Evolutionary conservation across 2,888 invertebrate genomes (phyloP).

Genomic region (Monoplex corrugatus): DNA sequence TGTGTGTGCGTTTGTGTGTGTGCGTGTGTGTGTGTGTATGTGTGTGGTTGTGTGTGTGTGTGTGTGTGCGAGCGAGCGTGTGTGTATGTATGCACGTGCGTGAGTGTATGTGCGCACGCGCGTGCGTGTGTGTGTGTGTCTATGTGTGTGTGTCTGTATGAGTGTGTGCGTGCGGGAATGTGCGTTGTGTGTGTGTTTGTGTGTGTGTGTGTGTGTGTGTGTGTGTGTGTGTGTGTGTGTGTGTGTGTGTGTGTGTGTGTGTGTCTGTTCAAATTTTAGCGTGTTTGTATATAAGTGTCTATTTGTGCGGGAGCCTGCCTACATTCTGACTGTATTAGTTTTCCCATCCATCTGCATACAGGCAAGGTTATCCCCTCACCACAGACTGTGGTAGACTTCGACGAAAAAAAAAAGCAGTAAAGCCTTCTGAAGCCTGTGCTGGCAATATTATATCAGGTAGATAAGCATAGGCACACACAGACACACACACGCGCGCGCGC

Average conservation of each 20-base stretch:
- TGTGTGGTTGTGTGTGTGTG: not conserved
- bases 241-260: not conserved
- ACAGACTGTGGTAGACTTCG: too few relatives aligned
- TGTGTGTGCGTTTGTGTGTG: not conserved
- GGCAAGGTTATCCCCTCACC: too few relatives aligned
- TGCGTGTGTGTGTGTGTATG: not conserved
- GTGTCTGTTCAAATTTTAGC: not conserved
- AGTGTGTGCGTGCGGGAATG: not conserved
- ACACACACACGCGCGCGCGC: not conserved
- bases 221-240: not conserved
- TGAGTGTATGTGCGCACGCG: conserved; percentile 8
- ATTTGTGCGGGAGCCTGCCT: not conserved
- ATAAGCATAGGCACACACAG: not conserved
- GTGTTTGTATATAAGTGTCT: not conserved
- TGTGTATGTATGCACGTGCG: not conserved
- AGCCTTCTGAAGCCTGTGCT: too few relatives aligned
- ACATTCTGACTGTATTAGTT: not conserved
- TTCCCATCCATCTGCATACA: too few relatives aligned
- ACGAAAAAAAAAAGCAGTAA: too few relatives aligned
- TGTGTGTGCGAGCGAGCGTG: not conserved
- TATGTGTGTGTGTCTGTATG: not conserved
- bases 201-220: not conserved
- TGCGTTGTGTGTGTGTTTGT: not conserved
- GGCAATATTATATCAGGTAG: too few relatives aligned
- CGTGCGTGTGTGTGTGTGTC: conserved; percentile 9